A percentile compares a stretch with the other conserved stretches of the same genome.
phyloP scores from a whole-genome alignment of 2,888 invertebrate species.

The Drosophila anomalata region DNA sequence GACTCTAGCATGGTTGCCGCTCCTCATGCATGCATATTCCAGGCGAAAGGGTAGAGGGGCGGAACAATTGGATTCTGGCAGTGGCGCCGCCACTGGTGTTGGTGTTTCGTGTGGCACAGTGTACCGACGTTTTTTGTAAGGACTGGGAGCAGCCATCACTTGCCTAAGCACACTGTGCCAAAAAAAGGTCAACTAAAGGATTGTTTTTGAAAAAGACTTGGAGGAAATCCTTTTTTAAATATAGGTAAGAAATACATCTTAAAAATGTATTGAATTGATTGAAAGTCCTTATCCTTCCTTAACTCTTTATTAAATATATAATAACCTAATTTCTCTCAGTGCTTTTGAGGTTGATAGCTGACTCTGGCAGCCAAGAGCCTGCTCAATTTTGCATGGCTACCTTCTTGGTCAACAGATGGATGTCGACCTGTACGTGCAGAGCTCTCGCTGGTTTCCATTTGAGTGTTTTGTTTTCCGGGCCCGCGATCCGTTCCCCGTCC shows the following conservation, averaged over 20 bases:
- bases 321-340: conserved; percentile 4
- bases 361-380: conserved; percentile 67
- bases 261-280: too few relatives aligned
- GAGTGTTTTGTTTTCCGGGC: conserved; percentile 3
- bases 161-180: neutral
- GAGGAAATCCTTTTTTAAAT: neutral
- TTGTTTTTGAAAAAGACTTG: neutral
- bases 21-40: conserved; percentile 18
- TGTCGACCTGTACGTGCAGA: conserved; percentile 22
- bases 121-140: conserved; percentile 27
- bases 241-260: too few relatives aligned
- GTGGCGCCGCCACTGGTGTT: conserved; percentile 14
- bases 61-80: conserved; percentile 31
- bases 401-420: conserved; percentile 45
- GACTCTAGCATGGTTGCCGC: conserved; percentile 43
- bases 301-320: too few relatives aligned
- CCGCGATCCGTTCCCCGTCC: neutral
- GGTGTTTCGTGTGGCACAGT: conserved; percentile 35
- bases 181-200: neutral
- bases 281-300: neutral
- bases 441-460: conserved; percentile 2
- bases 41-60: neutral
- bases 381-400: conserved; percentile 69
- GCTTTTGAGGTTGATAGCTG: conserved; percentile 24
- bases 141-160: conserved; percentile 1